Conservation (phyloP, 2,797 vertebrate species). For the Scyliorhinus canicula region DNA sequence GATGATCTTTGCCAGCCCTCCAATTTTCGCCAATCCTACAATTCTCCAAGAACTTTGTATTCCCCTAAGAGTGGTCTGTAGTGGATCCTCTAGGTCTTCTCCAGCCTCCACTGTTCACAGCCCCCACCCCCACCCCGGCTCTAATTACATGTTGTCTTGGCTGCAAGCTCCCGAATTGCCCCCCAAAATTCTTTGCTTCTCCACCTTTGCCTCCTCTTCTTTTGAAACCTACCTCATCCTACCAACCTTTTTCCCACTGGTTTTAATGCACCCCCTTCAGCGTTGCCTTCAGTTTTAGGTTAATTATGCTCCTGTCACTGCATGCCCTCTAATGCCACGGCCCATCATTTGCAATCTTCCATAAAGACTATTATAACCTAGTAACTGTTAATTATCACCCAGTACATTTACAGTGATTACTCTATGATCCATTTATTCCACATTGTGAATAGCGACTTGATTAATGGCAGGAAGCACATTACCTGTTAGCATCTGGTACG, state of each 20-base stretch:
- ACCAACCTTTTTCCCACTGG: not conserved
- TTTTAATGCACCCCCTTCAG: not conserved
- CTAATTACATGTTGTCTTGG: too few relatives aligned
- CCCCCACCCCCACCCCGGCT: too few relatives aligned
- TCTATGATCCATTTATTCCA: not conserved
- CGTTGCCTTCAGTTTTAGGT: not conserved
- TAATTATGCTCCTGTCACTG: not conserved
- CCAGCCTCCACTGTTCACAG: too few relatives aligned
- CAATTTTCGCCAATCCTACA: not conserved
- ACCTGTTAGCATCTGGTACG: not conserved
- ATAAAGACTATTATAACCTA: too few relatives aligned
- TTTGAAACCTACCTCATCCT: not conserved
- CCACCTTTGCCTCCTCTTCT: not conserved
- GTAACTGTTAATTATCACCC: not conserved
- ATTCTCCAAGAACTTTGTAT: not conserved
- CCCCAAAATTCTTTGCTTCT: not conserved
- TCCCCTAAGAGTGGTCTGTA: not conserved
- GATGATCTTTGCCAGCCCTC: not conserved
- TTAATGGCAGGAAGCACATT: constrained; percentile 23
- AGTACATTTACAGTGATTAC: not conserved
- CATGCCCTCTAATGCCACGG: not conserved
- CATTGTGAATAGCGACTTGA: not conserved
- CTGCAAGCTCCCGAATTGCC: too few relatives aligned
- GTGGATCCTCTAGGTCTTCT: not conserved
- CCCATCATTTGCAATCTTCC: too few relatives aligned